Conservation (phyloP, 2,797 vertebrate species). For the Muraenolepis orangiensis region DNA sequence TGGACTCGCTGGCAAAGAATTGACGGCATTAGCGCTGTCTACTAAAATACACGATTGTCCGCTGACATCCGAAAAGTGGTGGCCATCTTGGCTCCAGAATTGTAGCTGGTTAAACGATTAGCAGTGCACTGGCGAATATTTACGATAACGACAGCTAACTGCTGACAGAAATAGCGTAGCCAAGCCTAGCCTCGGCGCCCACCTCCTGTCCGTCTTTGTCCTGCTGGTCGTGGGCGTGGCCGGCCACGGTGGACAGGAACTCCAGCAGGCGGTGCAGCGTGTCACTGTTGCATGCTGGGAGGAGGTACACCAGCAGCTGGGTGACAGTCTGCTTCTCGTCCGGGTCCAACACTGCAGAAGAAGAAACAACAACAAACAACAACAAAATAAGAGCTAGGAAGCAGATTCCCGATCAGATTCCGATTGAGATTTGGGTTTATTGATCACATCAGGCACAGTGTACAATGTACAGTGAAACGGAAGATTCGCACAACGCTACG, state of each 20-base stretch:
- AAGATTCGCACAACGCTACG: too few relatives aligned
- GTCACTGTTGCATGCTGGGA: conserved; percentile 95
- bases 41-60: too few relatives aligned
- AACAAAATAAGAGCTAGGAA: not conserved
- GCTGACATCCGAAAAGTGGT: not conserved
- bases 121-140: not conserved
- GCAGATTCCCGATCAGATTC: too few relatives aligned
- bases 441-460: too few relatives aligned
- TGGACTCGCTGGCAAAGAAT: not conserved
- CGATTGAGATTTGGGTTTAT: too few relatives aligned
- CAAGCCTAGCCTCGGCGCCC: conserved; percentile 6
- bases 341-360: conserved; percentile 78
- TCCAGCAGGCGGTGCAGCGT: conserved; percentile 91
- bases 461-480: too few relatives aligned
- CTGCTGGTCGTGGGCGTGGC: conserved; percentile 80
- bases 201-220: conserved; percentile 88
- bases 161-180: not conserved
- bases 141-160: not conserved
- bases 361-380: not conserved
- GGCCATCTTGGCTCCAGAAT: not conserved
- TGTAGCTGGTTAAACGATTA: not conserved
- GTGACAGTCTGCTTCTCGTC: conserved; percentile 83
- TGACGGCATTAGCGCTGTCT: not conserved
- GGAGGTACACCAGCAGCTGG: conserved; percentile 89
- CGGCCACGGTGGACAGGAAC: conserved; percentile 87